phyloP scores from a whole-genome alignment of 2,113 vertebrate genomes.

The Plectropomus leopardus region DNA sequence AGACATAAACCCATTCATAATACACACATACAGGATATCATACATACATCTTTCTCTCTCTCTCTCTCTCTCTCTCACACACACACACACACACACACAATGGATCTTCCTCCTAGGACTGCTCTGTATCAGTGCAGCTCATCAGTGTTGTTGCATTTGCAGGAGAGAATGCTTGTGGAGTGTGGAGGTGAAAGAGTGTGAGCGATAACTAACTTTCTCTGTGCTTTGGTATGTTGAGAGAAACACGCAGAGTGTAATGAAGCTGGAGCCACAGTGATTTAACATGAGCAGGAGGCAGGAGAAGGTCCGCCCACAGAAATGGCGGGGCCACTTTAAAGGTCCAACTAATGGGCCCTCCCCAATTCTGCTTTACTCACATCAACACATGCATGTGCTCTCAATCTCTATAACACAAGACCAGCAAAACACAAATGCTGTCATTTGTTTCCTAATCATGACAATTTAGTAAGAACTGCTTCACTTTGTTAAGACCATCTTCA shows the following conservation, averaged over 20 bases:
- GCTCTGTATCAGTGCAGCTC: neutral
- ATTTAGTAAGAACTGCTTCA: too few relatives aligned
- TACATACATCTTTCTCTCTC: too few relatives aligned
- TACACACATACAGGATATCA: neutral
- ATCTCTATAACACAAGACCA: too few relatives aligned
- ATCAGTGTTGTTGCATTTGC: neutral
- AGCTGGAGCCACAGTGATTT: neutral
- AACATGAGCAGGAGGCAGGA: neutral
- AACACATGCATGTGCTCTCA: too few relatives aligned
- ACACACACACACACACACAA: neutral
- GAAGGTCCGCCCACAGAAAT: neutral
- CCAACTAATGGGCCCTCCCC: too few relatives aligned
- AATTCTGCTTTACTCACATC: too few relatives aligned
- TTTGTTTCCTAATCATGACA: too few relatives aligned
- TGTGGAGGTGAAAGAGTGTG: neutral
- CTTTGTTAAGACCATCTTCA: too few relatives aligned
- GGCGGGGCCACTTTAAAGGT: too few relatives aligned
- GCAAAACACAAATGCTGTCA: too few relatives aligned
- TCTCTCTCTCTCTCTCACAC: neutral
- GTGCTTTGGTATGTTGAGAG: neutral
- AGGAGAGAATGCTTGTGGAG: neutral
- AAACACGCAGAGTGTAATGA: neutral
- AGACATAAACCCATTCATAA: constrained; percentile 33
- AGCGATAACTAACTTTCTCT: neutral
- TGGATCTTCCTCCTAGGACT: neutral